Conservation (phyloP, 1,140 invertebrate species). For the Drosophila ogumai region DNA sequence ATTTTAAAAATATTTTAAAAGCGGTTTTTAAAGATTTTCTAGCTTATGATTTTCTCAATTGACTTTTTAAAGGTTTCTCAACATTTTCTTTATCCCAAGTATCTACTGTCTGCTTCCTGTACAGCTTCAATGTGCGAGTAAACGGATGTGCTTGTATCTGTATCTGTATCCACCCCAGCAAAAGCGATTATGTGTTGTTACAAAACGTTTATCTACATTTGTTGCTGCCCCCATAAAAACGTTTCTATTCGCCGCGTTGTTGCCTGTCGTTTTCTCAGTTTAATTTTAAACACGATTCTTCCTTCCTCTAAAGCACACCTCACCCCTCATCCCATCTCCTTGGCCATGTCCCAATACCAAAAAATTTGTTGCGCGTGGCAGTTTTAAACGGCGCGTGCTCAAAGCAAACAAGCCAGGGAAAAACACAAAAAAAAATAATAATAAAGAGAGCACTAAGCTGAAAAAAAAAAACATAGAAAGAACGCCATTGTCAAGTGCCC, state of each 20-base stretch:
- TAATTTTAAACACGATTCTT: conserved; percentile 74
- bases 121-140: neutral
- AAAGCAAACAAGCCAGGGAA: conserved; percentile 57
- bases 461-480: conserved; percentile 1
- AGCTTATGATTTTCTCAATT: neutral
- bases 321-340: neutral
- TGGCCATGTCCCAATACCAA: conserved; percentile 10
- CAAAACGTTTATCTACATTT: conserved; percentile 81
- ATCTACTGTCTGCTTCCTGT: conserved; percentile 13
- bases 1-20: neutral
- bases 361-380: conserved; percentile 76
- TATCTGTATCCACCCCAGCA: conserved; percentile 55
- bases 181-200: conserved; percentile 77
- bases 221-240: conserved; percentile 42
- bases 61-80: neutral
- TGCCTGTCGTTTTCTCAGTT: conserved; percentile 57
- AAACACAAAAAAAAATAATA: conserved; percentile 22
- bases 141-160: conserved; percentile 42
- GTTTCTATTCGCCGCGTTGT: conserved; percentile 36
- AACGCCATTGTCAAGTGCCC: neutral
- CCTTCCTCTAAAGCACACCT: conserved; percentile 5
- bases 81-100: neutral
- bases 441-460: neutral
- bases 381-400: conserved; percentile 74
- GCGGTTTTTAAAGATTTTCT: accelerated